phyloP scores from a whole-genome alignment of 2,888 invertebrate species.

The Colletes collaris region DNA sequence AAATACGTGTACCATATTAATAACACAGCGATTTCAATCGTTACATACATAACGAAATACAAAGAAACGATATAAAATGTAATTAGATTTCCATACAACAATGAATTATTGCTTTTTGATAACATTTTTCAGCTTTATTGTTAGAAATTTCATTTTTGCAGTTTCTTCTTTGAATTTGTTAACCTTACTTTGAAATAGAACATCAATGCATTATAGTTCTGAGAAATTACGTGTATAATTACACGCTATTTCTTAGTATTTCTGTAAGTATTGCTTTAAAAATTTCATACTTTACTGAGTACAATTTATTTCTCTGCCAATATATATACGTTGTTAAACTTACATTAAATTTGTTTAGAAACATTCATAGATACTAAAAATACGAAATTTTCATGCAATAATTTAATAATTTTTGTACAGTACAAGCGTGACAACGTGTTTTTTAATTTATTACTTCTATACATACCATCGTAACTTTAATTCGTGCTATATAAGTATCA shows the following conservation, averaged over 20 bases:
- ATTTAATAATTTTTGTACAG: background rate
- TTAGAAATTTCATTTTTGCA: background rate
- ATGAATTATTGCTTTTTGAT: background rate
- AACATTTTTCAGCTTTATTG: no score
- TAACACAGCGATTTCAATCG: background rate
- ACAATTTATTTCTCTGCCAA: no score
- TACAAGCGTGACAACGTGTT: no score
- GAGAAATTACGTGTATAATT: no score
- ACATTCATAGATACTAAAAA: background rate
- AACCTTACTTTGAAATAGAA: background rate
- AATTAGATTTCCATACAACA: background rate
- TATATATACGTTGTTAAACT: background rate
- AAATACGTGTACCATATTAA: conserved; percentile 1
- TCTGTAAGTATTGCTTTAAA: no score
- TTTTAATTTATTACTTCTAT: no score
- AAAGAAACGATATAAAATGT: background rate
- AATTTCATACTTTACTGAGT: no score
- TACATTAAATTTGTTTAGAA: background rate
- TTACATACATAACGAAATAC: background rate
- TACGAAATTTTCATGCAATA: conserved; percentile 2
- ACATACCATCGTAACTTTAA: no score
- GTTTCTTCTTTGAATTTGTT: background rate
- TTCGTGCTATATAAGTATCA: background rate
- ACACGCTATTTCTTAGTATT: no score
- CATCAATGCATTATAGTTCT: no score